phyloP scores from a whole-genome alignment of 2,888 invertebrate genomes.

The Lutraria lutraria region DNA sequence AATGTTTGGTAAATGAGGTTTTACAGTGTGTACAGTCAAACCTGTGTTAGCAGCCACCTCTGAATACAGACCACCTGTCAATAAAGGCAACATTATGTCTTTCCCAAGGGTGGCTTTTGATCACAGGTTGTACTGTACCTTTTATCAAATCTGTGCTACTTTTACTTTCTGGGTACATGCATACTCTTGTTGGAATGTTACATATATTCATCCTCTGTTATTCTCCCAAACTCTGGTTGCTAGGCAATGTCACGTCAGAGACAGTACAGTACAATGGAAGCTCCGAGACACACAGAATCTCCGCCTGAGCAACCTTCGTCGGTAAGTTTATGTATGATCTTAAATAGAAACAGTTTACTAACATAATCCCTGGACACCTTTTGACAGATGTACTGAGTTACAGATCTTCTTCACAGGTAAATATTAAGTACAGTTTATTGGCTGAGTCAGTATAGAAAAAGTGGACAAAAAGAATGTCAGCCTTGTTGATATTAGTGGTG shows the following conservation, averaged over 20 bases:
- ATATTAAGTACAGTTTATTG: not conserved
- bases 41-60: too few species aligned
- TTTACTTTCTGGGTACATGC: not conserved
- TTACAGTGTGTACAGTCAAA: too few species aligned
- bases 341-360: not conserved
- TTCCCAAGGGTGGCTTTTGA: too few species aligned
- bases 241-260: constrained; percentile 81
- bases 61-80: too few species aligned
- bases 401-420: not conserved
- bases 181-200: not conserved
- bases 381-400: too few species aligned
- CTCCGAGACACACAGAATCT: constrained; percentile 50
- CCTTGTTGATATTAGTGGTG: too few species aligned
- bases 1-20: too few species aligned
- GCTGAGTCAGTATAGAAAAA: too few species aligned
- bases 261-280: constrained; percentile 82
- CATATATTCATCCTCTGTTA: constrained; percentile 29
- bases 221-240: not conserved
- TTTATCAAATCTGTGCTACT: not conserved
- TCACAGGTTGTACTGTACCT: too few species aligned
- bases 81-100: too few species aligned
- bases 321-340: constrained; percentile 45
- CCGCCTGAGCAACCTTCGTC: constrained; percentile 51
- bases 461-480: too few species aligned
- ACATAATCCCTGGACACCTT: too few species aligned